A percentile compares a stretch with the other conserved stretches of the same genome.
Conservation (phyloP, 1,140 invertebrate genomes). For the Maniola jurtina region DNA sequence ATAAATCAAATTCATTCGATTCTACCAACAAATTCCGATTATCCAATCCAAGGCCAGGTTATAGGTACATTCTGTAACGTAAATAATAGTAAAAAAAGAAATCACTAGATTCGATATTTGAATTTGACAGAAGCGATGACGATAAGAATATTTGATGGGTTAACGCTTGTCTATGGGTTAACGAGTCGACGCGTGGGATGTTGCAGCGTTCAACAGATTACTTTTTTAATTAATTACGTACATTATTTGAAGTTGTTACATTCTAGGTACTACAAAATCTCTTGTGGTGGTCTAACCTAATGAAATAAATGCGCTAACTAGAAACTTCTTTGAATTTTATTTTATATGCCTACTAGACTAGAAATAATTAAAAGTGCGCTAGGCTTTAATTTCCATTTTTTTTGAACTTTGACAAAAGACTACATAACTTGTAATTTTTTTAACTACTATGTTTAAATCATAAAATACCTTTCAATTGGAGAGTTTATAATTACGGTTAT, state of each 20-base stretch:
- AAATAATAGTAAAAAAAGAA: conserved; percentile 63
- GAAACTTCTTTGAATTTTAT: too few species aligned
- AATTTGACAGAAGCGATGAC: conserved; percentile 70
- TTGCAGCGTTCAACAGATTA: conserved; percentile 54
- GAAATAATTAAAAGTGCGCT: too few species aligned
- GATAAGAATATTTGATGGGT: conserved; percentile 63
- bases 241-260: conserved; percentile 14
- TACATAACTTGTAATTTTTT: too few species aligned
- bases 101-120: conserved; percentile 62
- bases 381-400: too few species aligned
- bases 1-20: conserved; percentile 63
- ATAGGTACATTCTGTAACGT: conserved; percentile 44
- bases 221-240: conserved; percentile 51
- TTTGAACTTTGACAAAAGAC: too few species aligned
- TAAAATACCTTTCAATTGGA: conserved; percentile 70
- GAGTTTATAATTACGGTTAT: conserved; percentile 52
- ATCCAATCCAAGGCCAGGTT: conserved; percentile 49
- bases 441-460: conserved; percentile 35
- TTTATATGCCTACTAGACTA: too few species aligned
- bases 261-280: neutral
- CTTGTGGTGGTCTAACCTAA: too few species aligned
- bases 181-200: conserved; percentile 56
- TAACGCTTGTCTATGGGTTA: conserved; percentile 49
- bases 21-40: conserved; percentile 65
- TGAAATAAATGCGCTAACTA: too few species aligned